Evolutionary conservation across 2,113 vertebrate species (phyloP).

Genomic region (Gymnarchus niloticus): DNA sequence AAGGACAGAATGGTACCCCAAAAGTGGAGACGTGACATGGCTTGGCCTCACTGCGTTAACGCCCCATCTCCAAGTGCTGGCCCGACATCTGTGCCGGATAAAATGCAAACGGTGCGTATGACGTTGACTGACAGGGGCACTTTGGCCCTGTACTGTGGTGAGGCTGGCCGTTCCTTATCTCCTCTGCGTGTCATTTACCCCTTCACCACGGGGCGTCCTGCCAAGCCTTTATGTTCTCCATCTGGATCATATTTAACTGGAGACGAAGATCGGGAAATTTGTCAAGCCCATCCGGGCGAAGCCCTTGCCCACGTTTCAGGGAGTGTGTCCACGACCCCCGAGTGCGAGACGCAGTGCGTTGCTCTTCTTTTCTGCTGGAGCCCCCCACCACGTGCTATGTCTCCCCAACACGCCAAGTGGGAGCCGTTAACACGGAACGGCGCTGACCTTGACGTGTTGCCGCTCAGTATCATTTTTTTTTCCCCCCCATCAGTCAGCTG

Average conservation of each 20-base stretch:
- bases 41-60: constrained; percentile 52
- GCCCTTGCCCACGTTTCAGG: constrained; percentile 62
- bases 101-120: constrained; percentile 57
- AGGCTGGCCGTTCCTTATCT: constrained; percentile 55
- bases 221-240: constrained; percentile 61
- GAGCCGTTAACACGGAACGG: constrained; percentile 43
- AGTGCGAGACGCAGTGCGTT: constrained; percentile 25
- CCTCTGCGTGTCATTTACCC: constrained; percentile 45
- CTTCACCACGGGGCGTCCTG: constrained; percentile 53
- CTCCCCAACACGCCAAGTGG: constrained; percentile 39
- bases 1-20: not conserved
- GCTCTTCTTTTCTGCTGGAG: not conserved
- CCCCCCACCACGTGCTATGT: too few species aligned
- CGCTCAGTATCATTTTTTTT: too few species aligned
- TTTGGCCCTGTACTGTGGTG: constrained; percentile 50
- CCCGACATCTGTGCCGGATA: constrained; percentile 56
- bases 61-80: constrained; percentile 44
- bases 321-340: constrained; percentile 52
- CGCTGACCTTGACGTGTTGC: constrained; percentile 8
- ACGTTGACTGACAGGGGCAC: constrained; percentile 57
- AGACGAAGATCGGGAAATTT: constrained; percentile 66
- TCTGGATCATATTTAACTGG: constrained; percentile 67
- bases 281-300: constrained; percentile 62
- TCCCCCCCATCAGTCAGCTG: constrained; percentile 9
- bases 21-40: constrained; percentile 49